Evolutionary conservation across 2,113 vertebrate species (phyloP).

Genomic region (Alligator sinensis): DNA sequence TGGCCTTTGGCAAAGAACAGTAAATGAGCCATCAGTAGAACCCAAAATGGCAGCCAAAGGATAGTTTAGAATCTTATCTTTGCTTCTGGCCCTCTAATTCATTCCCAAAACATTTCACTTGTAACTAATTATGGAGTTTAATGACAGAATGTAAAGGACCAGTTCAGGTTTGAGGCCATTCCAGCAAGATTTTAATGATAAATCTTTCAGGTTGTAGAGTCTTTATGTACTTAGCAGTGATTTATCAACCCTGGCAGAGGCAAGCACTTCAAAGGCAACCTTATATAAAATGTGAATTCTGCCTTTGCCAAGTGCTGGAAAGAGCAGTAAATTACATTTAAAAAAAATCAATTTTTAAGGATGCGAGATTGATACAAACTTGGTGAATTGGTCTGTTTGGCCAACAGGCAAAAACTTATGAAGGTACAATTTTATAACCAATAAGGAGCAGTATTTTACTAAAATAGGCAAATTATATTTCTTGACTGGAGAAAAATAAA

Average conservation of each 20-base stretch:
- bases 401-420: slow-evolving; percentile 67
- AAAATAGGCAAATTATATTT: slow-evolving; percentile 58
- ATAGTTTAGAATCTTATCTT: slow-evolving; percentile 46
- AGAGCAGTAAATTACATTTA: slow-evolving; percentile 58
- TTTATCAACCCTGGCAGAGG: slow-evolving; percentile 71
- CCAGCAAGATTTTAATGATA: slow-evolving; percentile 63
- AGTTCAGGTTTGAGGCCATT: slow-evolving; percentile 61
- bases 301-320: slow-evolving; percentile 60
- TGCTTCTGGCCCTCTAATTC: slow-evolving; percentile 59
- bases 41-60: slow-evolving; percentile 54
- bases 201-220: slow-evolving; percentile 66
- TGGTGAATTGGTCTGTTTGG: slow-evolving; percentile 42
- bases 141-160: slow-evolving; percentile 61
- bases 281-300: slow-evolving; percentile 71
- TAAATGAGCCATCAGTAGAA: slow-evolving; percentile 40
- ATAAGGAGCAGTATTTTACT: slow-evolving; percentile 58
- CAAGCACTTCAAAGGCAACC: slow-evolving; percentile 74
- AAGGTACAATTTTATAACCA: slow-evolving; percentile 66
- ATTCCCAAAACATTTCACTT: slow-evolving; percentile 69
- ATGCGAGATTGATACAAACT: slow-evolving; percentile 66
- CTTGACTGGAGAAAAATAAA: slow-evolving; percentile 68
- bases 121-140: slow-evolving; percentile 68
- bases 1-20: slow-evolving; percentile 48
- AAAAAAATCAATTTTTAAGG: slow-evolving; percentile 57
- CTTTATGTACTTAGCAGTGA: slow-evolving; percentile 61